Base-by-base conservation (phyloP, 2,888 invertebrate genomes). In the Himalopsyche tibetana region DNA sequence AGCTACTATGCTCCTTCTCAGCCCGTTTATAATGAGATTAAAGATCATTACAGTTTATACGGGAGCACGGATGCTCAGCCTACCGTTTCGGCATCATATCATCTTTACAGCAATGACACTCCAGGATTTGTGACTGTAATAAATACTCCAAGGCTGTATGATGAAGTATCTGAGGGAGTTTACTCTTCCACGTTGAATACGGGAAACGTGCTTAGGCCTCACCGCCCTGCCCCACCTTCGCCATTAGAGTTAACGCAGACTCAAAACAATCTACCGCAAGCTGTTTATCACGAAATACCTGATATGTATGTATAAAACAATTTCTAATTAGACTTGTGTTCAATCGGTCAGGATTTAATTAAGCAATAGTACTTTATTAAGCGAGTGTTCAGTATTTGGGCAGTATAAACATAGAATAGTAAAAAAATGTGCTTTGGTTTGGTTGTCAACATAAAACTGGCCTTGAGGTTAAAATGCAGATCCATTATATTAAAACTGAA, bases 221-320 rank as follows among this genome's bases (percentile, higher is more conserved):
- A 94, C 89, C 91, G 95, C 0, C 95, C 95, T 5, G 95, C 95
- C 0, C 95, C 95, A 0, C 92, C 94, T 40, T 93, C 94, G 51
- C 95, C 95, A 6, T 91, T 91, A 4, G 0, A 89, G 89, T 5
- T 90, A 90, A 90, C 69, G 88, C 88, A 80, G 83, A 80, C 15
- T 11, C 79, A 17, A n/a, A 79, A 19, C 15, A 17, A 80, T 38
- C 36, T 45, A 2, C 51, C 82, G 8, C 88, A 88, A 88, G 85
- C 91, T 12, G 45, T 88, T 38, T 88, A 87, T 82, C 85, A 88
- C 38, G 89, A 88, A 87, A 90, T 87, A 86, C 85, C 55, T 19
- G 88, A 88, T 56, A 80, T 87, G 88, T 88, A 88, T 87, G 88
- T 87, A 85, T 86, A 42, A 40, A 40, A 80, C 19, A 80, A 80